A percentile compares a stretch with the other conserved stretches of the same genome.
Conservation (phyloP, 1,140 invertebrate species). For the Drosophila chauvacae region DNA sequence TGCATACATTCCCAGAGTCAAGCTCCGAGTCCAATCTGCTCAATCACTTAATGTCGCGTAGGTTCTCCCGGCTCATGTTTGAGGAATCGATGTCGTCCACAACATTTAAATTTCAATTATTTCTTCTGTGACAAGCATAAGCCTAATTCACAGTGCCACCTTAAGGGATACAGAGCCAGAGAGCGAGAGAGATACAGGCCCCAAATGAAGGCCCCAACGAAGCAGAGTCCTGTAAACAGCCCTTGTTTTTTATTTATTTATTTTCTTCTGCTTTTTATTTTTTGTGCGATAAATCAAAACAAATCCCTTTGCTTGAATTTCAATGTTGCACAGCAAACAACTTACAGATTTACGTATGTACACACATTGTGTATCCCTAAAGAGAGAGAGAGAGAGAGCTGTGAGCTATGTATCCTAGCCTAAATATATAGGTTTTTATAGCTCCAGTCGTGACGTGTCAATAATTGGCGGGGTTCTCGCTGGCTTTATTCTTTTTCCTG, state of each 20-base stretch:
- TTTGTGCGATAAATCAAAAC: conserved; percentile 58
- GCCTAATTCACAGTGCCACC: conserved; percentile 43
- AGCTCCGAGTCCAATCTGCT: conserved; percentile 3
- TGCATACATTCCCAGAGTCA: conserved; percentile 15
- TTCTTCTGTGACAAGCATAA: conserved; percentile 44
- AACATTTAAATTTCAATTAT: conserved; percentile 63
- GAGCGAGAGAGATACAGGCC: neutral
- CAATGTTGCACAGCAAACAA: conserved; percentile 50
- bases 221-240: conserved; percentile 1
- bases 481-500: neutral
- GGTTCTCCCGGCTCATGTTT: conserved; percentile 3
- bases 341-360: conserved; percentile 13
- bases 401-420: neutral
- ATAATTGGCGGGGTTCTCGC: neutral
- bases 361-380: conserved; percentile 1
- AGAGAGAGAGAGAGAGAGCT: neutral
- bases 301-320: conserved; percentile 67
- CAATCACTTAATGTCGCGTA: conserved; percentile 36
- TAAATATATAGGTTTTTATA: neutral
- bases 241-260: conserved; percentile 8
- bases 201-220: too few relatives aligned
- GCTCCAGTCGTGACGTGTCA: neutral
- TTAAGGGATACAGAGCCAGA: conserved; percentile 9
- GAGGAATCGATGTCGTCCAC: conserved; percentile 32
- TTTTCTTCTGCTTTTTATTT: neutral